phyloP scores from a whole-genome alignment of 2,113 vertebrate genomes.

The Dissostichus mawsoni region DNA sequence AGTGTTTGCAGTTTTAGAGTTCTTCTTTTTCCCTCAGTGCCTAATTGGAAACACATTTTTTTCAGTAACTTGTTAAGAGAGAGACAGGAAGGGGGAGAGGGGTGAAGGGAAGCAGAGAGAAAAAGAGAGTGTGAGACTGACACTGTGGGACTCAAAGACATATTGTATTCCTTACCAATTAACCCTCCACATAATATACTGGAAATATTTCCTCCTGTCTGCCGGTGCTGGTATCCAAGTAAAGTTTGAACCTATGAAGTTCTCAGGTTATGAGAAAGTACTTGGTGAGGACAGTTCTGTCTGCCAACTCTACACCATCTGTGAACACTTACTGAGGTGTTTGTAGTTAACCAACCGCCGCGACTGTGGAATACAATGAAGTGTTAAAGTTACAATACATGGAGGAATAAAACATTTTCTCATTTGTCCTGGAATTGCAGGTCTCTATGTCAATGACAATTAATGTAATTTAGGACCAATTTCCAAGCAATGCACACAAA shows the following conservation, averaged over 20 bases:
- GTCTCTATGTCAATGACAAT: not conserved
- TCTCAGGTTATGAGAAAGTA: constrained; percentile 53
- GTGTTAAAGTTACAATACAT: constrained; percentile 29
- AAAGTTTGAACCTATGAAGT: constrained; percentile 22
- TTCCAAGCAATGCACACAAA: not conserved
- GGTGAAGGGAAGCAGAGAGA: constrained; percentile 32
- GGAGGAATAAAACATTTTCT: constrained; percentile 18
- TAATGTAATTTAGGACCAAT: not conserved
- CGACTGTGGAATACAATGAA: constrained; percentile 44
- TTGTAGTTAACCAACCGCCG: constrained; percentile 48
- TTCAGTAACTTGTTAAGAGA: constrained; percentile 65
- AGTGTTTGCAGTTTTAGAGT: constrained; percentile 35
- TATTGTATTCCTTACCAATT: constrained; percentile 67
- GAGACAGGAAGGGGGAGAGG: constrained; percentile 52
- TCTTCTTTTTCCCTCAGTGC: constrained; percentile 47
- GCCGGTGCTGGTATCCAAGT: constrained; percentile 33
- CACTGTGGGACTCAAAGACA: constrained; percentile 59
- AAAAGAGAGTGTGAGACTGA: constrained; percentile 37
- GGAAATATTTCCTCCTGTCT: constrained; percentile 60
- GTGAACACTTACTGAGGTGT: constrained; percentile 74
- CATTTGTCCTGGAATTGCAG: constrained; percentile 17
- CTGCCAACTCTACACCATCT: constrained; percentile 65
- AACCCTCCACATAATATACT: constrained; percentile 48
- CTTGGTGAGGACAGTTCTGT: constrained; percentile 37
- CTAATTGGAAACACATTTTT: constrained; percentile 84